Evolutionary conservation across 2,888 invertebrate genomes (phyloP).

Genomic region (Perizoma affinitatum): DNA sequence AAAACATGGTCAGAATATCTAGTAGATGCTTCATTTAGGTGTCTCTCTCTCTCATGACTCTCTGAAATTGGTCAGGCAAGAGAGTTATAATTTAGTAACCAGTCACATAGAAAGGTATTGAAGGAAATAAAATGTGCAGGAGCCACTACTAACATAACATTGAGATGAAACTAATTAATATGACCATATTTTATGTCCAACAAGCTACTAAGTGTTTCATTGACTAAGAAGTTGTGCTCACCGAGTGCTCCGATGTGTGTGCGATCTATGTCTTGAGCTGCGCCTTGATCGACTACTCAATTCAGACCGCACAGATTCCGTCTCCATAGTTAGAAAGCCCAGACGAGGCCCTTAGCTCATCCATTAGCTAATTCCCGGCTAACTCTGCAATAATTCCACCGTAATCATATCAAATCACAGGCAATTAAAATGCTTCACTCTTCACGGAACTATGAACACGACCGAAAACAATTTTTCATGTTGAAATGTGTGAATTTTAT

Average conservation of each 20-base stretch:
- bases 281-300: constrained; percentile 92
- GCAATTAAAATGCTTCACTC: constrained; percentile 72
- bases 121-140: constrained; percentile 18
- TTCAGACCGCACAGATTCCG: constrained; percentile 96
- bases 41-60: too few species aligned
- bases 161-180: constrained; percentile 17
- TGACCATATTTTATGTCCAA: background rate
- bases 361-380: constrained; percentile 64
- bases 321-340: constrained; percentile 88
- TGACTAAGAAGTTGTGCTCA: constrained; percentile 45
- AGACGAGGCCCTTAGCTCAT: constrained; percentile 50
- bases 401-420: constrained; percentile 61
- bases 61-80: too few species aligned
- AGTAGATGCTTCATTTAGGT: constrained; percentile 1
- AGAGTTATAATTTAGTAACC: background rate
- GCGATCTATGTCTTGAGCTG: constrained; percentile 86
- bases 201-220: constrained; percentile 6
- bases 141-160: constrained; percentile 9
- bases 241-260: constrained; percentile 88
- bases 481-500: constrained; percentile 35
- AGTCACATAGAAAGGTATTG: constrained; percentile 2
- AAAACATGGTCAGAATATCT: constrained; percentile 4
- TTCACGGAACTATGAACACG: constrained; percentile 64
- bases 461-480: constrained; percentile 46
- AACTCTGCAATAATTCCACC: constrained; percentile 62